Conservation (phyloP, 2,888 invertebrate species). For the Hydriomena furcata region DNA sequence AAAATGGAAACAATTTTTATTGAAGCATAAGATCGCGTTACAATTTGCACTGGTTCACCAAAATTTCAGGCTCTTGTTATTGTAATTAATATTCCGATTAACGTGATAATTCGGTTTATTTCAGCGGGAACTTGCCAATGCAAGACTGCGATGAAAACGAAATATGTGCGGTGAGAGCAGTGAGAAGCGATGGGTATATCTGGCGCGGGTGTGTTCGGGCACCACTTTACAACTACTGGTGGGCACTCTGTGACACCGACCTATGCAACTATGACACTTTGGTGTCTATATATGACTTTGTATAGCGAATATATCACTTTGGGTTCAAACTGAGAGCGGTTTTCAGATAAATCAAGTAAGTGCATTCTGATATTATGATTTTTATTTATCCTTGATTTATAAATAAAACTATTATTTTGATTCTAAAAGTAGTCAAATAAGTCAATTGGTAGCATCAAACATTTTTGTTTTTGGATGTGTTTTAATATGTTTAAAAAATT, state of each 20-base stretch:
- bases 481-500: too few relatives aligned
- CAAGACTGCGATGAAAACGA: conserved; percentile 58
- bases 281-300: conserved; percentile 50
- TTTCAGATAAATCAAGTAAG: background rate
- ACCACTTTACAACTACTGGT: conserved; percentile 69
- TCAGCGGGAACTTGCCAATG: conserved; percentile 51
- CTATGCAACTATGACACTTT: conserved; percentile 60
- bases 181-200: conserved; percentile 57
- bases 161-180: conserved; percentile 61
- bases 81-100: background rate
- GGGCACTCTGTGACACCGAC: conserved; percentile 57
- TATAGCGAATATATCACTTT: background rate
- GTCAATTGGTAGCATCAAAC: too few relatives aligned
- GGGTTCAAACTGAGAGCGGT: too few relatives aligned
- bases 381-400: too few relatives aligned
- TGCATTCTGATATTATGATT: too few relatives aligned
- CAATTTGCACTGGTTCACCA: too few relatives aligned
- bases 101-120: conserved; percentile 32
- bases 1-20: too few relatives aligned
- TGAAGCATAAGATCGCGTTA: too few relatives aligned
- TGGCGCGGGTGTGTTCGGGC: conserved; percentile 65
- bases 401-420: too few relatives aligned
- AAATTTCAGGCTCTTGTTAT: too few relatives aligned
- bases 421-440: too few relatives aligned
- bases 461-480: too few relatives aligned